A percentile compares a stretch with the other conserved stretches of the same genome.
These are phyloP conservation scores for Chymomyza procnemis DNA, from an alignment of 2,888 invertebrate genomes.

Conservation along the genomic window DNA sequence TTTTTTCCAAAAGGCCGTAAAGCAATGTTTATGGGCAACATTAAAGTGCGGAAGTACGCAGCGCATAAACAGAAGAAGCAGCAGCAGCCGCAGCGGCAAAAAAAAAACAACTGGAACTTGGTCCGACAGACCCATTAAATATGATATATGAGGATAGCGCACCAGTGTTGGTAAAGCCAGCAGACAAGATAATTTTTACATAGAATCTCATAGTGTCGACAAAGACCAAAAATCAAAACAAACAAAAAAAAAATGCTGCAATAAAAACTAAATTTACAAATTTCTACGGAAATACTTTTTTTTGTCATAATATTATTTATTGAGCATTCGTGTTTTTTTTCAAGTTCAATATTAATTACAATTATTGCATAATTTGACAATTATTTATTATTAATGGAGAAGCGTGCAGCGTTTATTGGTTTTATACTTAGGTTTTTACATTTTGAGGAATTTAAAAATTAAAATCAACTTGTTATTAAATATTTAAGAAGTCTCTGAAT, in stretches of 20 bases:
- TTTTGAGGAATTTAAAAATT: too few species aligned
- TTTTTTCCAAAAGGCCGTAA: conserved; percentile 42
- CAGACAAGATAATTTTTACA: conserved; percentile 59
- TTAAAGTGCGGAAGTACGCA: conserved; percentile 67
- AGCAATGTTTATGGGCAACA: conserved; percentile 65
- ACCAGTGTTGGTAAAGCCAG: conserved; percentile 32
- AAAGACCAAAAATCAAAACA: background rate
- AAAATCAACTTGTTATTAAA: too few species aligned
- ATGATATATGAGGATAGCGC: conserved; percentile 61
- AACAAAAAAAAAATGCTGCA: background rate
- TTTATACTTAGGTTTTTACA: too few species aligned
- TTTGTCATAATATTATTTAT: background rate
- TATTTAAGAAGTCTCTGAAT: too few species aligned
- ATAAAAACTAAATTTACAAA: background rate
- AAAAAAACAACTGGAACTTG: conserved; percentile 10
- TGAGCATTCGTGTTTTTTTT: background rate
- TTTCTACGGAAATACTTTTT: background rate
- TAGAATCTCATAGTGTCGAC: background rate
- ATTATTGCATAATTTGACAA: background rate
- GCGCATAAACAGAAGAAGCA: conserved; percentile 40
- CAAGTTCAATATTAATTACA: background rate
- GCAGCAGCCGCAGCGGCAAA: conserved; percentile 19
- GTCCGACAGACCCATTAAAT: conserved; percentile 65
- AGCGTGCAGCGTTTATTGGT: too few species aligned
- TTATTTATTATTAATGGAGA: background rate